Conservation (phyloP, 1,140 invertebrate genomes). For the Leptinotarsa undecemlineata region DNA sequence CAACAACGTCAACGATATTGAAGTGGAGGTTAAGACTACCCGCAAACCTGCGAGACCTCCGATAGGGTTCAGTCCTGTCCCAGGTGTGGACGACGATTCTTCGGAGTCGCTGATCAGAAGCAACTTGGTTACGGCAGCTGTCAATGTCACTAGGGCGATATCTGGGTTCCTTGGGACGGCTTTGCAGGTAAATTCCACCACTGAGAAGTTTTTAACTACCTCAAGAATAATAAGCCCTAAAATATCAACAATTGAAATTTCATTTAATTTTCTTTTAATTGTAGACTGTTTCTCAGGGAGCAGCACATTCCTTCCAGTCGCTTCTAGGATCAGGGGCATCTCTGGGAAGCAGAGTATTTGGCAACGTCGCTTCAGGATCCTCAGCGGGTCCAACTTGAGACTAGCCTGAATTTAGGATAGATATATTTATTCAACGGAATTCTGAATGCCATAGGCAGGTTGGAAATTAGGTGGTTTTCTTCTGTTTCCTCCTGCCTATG, state of each 20-base stretch:
- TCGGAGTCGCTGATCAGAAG: constrained; percentile 57
- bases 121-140: constrained; percentile 69
- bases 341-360: constrained; percentile 32
- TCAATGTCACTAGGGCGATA: constrained; percentile 72
- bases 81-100: constrained; percentile 46
- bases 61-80: constrained; percentile 49
- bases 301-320: constrained; percentile 45
- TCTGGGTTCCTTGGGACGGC: constrained; percentile 74
- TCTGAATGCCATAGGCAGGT: background rate
- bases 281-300: constrained; percentile 46
- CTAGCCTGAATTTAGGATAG: background rate
- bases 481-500: too few relatives aligned
- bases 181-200: constrained; percentile 62
- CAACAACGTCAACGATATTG: constrained; percentile 43
- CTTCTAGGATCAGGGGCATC: constrained; percentile 48
- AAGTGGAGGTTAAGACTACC: constrained; percentile 30
- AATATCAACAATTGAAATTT: background rate
- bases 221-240: background rate
- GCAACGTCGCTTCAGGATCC: constrained; percentile 31
- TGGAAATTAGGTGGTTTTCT: too few relatives aligned
- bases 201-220: too few relatives aligned
- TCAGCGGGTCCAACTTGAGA: constrained; percentile 39
- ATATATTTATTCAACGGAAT: background rate
- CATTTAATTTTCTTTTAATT: constrained; percentile 17
- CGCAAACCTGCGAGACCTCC: constrained; percentile 40